Conservation (phyloP, 2,797 vertebrate species). For the Sphenopsis melanotis region DNA sequence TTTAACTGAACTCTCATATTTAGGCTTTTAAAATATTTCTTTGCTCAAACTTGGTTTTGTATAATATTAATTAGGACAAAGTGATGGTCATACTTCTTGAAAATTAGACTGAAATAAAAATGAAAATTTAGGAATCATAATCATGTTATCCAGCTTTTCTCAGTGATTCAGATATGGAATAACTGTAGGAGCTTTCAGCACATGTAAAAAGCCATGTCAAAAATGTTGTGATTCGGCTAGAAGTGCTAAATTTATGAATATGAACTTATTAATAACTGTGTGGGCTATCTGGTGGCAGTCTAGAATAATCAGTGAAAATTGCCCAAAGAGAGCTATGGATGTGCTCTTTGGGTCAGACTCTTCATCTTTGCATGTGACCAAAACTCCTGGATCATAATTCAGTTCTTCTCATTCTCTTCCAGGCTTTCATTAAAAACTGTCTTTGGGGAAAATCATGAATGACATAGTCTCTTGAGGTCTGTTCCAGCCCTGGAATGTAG, state of each 20-base stretch:
- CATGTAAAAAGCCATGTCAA: neutral
- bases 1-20: neutral
- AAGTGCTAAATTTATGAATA: neutral
- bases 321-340: neutral
- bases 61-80: neutral
- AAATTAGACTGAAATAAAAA: neutral
- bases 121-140: neutral
- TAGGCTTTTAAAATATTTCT: neutral
- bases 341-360: neutral
- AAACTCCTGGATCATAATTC: neutral
- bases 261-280: neutral
- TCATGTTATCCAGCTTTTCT: neutral
- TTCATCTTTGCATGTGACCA: neutral
- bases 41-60: neutral
- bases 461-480: neutral
- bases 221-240: neutral
- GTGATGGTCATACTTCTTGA: neutral
- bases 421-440: neutral
- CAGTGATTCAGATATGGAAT: neutral
- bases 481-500: neutral
- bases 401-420: neutral
- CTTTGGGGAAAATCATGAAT: neutral
- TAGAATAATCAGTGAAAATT: neutral
- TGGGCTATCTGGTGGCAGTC: neutral
- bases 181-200: neutral